phyloP scores from a whole-genome alignment of 2,888 invertebrate genomes.

The Tetramorium bicarinatum region DNA sequence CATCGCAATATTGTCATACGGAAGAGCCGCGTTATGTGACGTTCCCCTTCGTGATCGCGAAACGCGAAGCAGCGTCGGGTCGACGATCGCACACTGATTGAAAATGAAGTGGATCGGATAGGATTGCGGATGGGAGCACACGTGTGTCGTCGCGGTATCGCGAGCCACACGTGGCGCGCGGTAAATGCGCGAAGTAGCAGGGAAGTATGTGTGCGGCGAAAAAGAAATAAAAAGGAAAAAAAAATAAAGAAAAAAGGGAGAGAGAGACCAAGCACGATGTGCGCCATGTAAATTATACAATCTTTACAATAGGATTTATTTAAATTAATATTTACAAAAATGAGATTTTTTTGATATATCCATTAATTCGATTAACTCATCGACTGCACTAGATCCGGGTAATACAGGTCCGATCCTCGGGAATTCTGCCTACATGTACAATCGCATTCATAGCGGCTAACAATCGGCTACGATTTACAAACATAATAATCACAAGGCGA shows the following conservation, averaged over 20 bases:
- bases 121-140: slow-evolving; percentile 41
- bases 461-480: slow-evolving; percentile 74
- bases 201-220: not conserved
- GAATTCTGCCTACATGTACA: slow-evolving; percentile 64
- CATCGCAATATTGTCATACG: slow-evolving; percentile 3
- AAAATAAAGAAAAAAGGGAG: not conserved
- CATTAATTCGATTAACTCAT: slow-evolving; percentile 69
- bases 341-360: slow-evolving; percentile 74
- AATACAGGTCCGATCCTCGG: slow-evolving; percentile 74
- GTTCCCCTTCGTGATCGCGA: slow-evolving; percentile 41
- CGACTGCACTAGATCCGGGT: slow-evolving; percentile 76
- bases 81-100: slow-evolving; percentile 42
- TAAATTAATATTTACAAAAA: slow-evolving; percentile 84
- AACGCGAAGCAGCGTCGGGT: slow-evolving; percentile 36
- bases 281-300: slow-evolving; percentile 80
- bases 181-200: not conserved
- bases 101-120: slow-evolving; percentile 33
- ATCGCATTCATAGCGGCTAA: slow-evolving; percentile 72
- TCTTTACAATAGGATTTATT: slow-evolving; percentile 84
- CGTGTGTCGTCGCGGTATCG: not conserved
- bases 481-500: slow-evolving; percentile 76
- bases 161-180: slow-evolving; percentile 12
- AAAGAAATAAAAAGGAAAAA: not conserved
- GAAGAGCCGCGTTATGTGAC: slow-evolving; percentile 28
- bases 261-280: slow-evolving; percentile 55